Evolutionary conservation across 2,113 vertebrate genomes (phyloP).

Genomic region (Climacteris rufus): DNA sequence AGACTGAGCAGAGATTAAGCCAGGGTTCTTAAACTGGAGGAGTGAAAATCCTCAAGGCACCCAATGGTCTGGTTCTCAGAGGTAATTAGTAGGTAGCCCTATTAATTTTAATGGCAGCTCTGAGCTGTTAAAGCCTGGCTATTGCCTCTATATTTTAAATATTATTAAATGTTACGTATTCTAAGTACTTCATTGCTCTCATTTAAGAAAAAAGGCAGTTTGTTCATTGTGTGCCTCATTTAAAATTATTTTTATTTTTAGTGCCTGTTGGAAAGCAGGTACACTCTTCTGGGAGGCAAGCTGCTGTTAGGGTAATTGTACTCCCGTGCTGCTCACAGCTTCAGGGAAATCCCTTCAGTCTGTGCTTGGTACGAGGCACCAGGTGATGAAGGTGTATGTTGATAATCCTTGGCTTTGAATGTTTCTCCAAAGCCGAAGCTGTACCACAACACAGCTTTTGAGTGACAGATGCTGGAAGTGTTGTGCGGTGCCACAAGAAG

Average conservation of each 20-base stretch:
- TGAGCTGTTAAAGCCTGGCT: conserved; percentile 30
- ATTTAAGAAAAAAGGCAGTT: not conserved
- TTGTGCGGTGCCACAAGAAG: not conserved
- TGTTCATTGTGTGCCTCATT: not conserved
- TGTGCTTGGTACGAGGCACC: not conserved
- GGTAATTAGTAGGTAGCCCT: conserved; percentile 53
- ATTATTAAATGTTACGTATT: conserved; percentile 42
- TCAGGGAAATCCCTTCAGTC: not conserved
- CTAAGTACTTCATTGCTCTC: conserved; percentile 11
- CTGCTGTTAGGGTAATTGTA: conserved; percentile 9
- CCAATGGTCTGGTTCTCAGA: conserved; percentile 22
- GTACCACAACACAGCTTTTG: not conserved
- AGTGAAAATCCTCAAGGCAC: conserved; percentile 39
- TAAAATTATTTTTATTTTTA: conserved; percentile 12
- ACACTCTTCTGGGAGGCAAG: not conserved
- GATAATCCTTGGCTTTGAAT: not conserved
- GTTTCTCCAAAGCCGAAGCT: not conserved
- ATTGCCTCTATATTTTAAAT: conserved; percentile 41
- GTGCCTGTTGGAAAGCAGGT: not conserved
- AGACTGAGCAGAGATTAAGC: not conserved
- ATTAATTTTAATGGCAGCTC: conserved; percentile 56
- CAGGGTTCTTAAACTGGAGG: not conserved
- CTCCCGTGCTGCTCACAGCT: not conserved
- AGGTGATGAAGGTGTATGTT: not conserved
- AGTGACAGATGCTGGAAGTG: not conserved